Evolutionary conservation across 2,797 vertebrate genomes (phyloP), one percentile per base, ranked within the genome.

Genomic region (Philypnodon macrostomus): DNA sequence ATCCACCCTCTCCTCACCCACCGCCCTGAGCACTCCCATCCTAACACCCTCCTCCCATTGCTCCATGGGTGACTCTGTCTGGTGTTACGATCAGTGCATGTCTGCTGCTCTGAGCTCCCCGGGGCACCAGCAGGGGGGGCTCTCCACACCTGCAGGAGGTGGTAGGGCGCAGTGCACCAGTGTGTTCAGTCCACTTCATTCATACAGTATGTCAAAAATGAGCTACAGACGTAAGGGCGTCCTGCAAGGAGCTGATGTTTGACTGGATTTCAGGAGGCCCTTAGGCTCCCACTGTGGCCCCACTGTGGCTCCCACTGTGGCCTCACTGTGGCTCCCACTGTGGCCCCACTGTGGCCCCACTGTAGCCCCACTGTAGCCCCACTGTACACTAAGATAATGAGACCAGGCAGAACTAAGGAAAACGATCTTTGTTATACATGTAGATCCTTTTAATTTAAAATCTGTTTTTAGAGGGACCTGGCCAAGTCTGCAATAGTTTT

Each of bases 1-100:
- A 91, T 92, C 87, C 90, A 91, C 89, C 73, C 85, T 87, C 83
- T 85, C 86, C 87, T 88, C 87, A 90, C 88, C 82, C 65, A 73
- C 54, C 65, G 55, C 71, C 80, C 70, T 63, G 67, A 81, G 80
- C 88, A 87, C 86, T 73, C 79, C 84, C 88, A 89, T 89, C 80
- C 87, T 75, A 81, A 88, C 83, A 87, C 87, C 81, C 75, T 78
- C 78, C 78, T 84, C 79, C 85, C 87, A 87, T 89, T 58, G 86
- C 87, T 90, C 87, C 90, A 88, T 89, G 87, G 88, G 89, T 90
- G 87, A 86, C 84, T 74, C 85, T 88, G 87, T 88, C 85, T 89
- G 85, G 83, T 89, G 86, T 89, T 76, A 70, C 74, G 53, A 80
- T 84, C 77, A 81, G 87, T 87, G 88, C 89, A 90, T 90, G 87